Evolutionary conservation across 2,888 invertebrate genomes (phyloP), one percentile per base, ranked within the genome.

Genomic region (Yponomeuta evonymella): DNA sequence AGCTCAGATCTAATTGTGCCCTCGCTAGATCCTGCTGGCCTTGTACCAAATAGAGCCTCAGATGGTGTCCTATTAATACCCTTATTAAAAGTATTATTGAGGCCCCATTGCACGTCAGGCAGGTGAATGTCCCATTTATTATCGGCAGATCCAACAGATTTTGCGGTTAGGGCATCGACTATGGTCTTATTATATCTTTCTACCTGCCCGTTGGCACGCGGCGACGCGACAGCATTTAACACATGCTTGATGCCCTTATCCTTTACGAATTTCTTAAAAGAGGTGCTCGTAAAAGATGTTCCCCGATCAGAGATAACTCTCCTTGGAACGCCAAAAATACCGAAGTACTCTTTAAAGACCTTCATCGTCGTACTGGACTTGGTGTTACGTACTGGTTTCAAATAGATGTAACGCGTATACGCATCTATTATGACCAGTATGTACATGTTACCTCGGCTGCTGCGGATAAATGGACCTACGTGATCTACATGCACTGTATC

Each of bases 21-120:
- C 48, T 70, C 64, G 48, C 48, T 69, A 30, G 67, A 10, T 64
- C 68, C n/a, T 48, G 48, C 23, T n/a, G 68, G n/a, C 23, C 48
- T 68, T n/a, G 9, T 75, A 66, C 79, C 74, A 1, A 79, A 78
- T 12, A 93, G 70, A 12, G 79, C 33, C 48, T 33, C n/a, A 43
- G 70, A 10, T 36, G 36, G 36, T 36, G 36, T 2, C 36, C 2
- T 2, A 5, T 36, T 36, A 36, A 36, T 36, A 36, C 72, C 72
- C 43, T 70, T 72, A 69, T 70, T 72, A 64, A 67, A 64, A 2
- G 72, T 72, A 15, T 72, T 72, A 48, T 72, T 72, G 8, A 72
- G 12, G 6, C 72, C 72, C 72, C 72, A 72, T 58, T 72, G 72
- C 3, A 72, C 67, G 11, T 70, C 67, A 36, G 64, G 30, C 74